Conservation (phyloP, 2,888 invertebrate species). For the Lasioglossum villosulum region DNA sequence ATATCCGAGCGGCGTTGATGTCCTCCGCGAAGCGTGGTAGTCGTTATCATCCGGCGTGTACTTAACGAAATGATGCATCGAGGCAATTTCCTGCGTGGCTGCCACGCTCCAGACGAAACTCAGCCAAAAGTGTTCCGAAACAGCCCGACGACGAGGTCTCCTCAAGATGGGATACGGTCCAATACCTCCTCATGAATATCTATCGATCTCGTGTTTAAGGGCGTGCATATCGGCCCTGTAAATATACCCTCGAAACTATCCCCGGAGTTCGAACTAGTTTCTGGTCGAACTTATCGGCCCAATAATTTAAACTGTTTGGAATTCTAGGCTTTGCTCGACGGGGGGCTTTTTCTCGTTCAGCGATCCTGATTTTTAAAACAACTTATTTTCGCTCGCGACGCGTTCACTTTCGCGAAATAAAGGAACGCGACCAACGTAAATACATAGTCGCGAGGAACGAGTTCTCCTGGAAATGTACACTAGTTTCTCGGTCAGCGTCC, state of each 20-base stretch:
- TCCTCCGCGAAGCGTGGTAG: not conserved
- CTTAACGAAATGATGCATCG: constrained; percentile 52
- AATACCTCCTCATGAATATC: constrained; percentile 4
- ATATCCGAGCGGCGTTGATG: constrained; percentile 14
- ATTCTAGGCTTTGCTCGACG: not conserved
- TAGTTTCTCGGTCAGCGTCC: not conserved
- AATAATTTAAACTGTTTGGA: not conserved
- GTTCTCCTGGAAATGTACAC: not conserved
- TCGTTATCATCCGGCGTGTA: constrained; percentile 34
- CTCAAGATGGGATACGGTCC: not conserved
- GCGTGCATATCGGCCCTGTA: not conserved
- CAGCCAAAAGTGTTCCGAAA: constrained; percentile 15
- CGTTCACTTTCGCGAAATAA: not conserved
- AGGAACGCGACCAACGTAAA: not conserved
- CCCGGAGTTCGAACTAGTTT: not conserved
- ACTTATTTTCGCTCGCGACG: not conserved
- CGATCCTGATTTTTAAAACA: too few relatives aligned
- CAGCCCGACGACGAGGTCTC: not conserved
- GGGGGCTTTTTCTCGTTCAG: too few relatives aligned
- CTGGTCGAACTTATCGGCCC: not conserved
- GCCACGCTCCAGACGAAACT: constrained; percentile 19
- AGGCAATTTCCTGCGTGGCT: constrained; percentile 41
- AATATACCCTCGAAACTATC: not conserved
- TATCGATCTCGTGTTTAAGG: not conserved
- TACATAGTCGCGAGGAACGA: not conserved